Evolutionary conservation across 2,888 invertebrate species (phyloP).

Genomic region (Leucophora obtusa): DNA sequence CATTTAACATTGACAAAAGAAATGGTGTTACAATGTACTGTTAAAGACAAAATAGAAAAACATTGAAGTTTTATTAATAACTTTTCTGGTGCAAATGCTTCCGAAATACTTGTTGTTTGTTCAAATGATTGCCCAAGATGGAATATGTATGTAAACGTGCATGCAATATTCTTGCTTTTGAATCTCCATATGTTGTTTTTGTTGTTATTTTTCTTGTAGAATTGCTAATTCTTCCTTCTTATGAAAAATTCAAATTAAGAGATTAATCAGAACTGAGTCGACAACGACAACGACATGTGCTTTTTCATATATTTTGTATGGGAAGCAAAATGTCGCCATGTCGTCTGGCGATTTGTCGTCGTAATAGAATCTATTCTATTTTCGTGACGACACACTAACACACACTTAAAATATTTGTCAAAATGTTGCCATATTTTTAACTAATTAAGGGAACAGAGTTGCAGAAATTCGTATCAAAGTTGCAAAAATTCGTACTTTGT

Average conservation of each 20-base stretch:
- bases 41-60: slow-evolving; percentile 22
- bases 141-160: not conserved
- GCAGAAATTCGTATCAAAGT: no score
- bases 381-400: no score
- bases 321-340: no score
- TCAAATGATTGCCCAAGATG: not conserved
- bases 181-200: not conserved
- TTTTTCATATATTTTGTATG: no score
- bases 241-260: slow-evolving; percentile 50
- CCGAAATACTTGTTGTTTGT: slow-evolving; percentile 36
- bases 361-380: no score
- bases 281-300: no score
- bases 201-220: slow-evolving; percentile 30
- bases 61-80: slow-evolving; percentile 50
- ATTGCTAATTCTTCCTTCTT: slow-evolving; percentile 48
- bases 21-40: not conserved
- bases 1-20: not conserved
- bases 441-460: no score
- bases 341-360: no score
- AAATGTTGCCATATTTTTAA: no score
- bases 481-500: no score
- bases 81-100: slow-evolving; percentile 44
- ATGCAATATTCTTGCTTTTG: not conserved
- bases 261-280: no score
- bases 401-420: no score